Evolutionary conservation across 2,797 vertebrate genomes (phyloP), one percentile per base, ranked within the genome.

Genomic region (Clarias fuscus): DNA sequence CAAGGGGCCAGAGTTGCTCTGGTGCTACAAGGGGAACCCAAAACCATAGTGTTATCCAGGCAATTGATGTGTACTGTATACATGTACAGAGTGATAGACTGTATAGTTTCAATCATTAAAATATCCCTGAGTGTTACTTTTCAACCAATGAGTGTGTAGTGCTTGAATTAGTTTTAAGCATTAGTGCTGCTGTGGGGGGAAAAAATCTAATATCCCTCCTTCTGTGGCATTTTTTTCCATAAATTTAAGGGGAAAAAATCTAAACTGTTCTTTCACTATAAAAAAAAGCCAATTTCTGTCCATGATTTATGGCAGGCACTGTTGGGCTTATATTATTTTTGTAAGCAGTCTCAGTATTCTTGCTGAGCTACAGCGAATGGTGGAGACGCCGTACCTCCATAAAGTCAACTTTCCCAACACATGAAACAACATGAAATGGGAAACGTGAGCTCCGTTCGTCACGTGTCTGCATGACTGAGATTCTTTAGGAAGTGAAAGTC

Each of bases 401-500:
- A n/a, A 76, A 59, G 56, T 48, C 77, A 73, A 62, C 58, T 75
- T 77, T 78, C 70, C 53, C 67, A 61, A 37, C 82, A 73, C 70
- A 75, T 75, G 30, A 71, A 67, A 79, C 33, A 56, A 59, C 75
- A 82, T 15, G 71, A 81, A 53, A n/a, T 67, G 15, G 30, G 58
- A 43, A 78, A 64, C 20, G 67, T 77, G 84, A 81, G 83, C 73
- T 81, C 40, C 83, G 70, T 58, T 72, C 56, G n/a, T 77, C 24
- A 27, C 64, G 70, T 40, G 65, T 64, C 70, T 86, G 79, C 86
- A 33, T 86, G 83, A 75, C 73, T 89, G 80, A 87, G 71, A 86
- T 89, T 89, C 77, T 83, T 88, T 82, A 84, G 88, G 88, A 89
- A 90, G 87, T 84, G 64, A 90, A 89, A 88, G 87, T 90, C 80